These are phyloP conservation scores for Larimichthys polyactis DNA, from an alignment of 2,113 vertebrate genomes.

Conservation along the genomic window DNA sequence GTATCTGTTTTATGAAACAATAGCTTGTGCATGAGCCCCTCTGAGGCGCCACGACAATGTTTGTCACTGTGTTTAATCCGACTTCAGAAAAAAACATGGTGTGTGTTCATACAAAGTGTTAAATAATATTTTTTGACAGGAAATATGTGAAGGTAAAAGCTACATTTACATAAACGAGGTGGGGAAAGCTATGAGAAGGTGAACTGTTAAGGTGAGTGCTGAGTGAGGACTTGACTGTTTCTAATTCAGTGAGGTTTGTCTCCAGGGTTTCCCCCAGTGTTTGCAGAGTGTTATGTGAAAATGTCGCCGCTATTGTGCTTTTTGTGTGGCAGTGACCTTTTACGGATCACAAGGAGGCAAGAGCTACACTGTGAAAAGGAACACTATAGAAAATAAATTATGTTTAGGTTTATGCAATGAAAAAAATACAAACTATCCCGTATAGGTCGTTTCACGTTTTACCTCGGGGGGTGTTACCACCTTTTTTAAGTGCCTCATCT, in stretches of 20 bases:
- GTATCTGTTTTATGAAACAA: conserved; percentile 15
- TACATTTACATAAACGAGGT: conserved; percentile 29
- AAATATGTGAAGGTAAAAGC: conserved; percentile 6
- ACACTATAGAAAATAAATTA: conserved; percentile 49
- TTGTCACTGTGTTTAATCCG: conserved; percentile 2
- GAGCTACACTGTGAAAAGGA: conserved; percentile 50
- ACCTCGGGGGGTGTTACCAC: conserved; percentile 3
- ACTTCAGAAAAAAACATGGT: conserved; percentile 4
- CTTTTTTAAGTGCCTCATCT: not conserved
- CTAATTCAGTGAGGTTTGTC: conserved; percentile 67
- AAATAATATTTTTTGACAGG: conserved; percentile 13
- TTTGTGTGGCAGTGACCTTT: conserved; percentile 76
- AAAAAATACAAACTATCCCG: conserved; percentile 47
- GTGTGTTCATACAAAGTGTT: not conserved
- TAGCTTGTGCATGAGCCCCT: not conserved
- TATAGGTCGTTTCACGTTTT: conserved; percentile 2
- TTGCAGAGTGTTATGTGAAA: conserved; percentile 67
- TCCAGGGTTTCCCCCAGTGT: conserved; percentile 66
- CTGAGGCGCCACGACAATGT: not conserved
- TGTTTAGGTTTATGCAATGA: conserved; percentile 43
- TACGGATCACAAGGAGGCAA: conserved; percentile 59
- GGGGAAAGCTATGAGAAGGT: conserved; percentile 35
- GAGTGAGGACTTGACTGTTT: conserved; percentile 56
- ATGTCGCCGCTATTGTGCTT: conserved; percentile 60
- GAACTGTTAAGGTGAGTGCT: conserved; percentile 46